Conservation (phyloP, 2,113 vertebrate genomes). For the Callaeas wilsoni region DNA sequence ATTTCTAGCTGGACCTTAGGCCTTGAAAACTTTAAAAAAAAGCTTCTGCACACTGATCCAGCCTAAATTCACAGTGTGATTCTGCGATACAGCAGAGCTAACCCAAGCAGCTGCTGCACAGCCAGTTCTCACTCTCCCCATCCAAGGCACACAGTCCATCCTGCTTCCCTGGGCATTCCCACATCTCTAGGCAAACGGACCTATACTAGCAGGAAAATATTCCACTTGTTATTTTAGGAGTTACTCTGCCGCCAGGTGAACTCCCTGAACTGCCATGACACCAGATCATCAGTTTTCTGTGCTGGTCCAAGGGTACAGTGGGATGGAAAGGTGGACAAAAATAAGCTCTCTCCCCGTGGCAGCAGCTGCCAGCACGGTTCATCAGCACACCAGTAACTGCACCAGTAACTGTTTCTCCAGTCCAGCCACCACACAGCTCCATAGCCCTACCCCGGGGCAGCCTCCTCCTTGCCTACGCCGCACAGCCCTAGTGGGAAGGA, state of each 20-base stretch:
- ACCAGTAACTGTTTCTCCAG: too few relatives aligned
- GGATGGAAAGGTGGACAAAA: not conserved
- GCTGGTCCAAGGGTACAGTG: not conserved
- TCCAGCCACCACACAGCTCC: not conserved
- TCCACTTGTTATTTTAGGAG: not conserved
- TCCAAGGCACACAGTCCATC: not conserved
- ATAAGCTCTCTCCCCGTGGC: not conserved
- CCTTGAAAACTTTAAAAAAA: not conserved
- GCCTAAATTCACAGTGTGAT: not conserved
- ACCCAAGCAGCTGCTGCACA: accelerated
- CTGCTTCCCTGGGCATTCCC: not conserved
- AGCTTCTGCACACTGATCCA: not conserved
- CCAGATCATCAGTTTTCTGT: not conserved
- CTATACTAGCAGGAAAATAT: not conserved
- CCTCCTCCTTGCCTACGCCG: accelerated
- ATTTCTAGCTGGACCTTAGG: not conserved
- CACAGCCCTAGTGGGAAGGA: not conserved
- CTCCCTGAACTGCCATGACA: not conserved
- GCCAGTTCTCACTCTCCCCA: not conserved
- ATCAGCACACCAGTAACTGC: not conserved
- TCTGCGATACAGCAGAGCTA: not conserved
- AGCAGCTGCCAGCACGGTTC: not conserved
- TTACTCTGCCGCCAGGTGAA: not conserved
- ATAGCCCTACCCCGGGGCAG: not conserved
- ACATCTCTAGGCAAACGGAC: not conserved